Percentiles rank a stretch among this genome's conserved stretches.
These are phyloP conservation scores for Iselma pallidipennis DNA, from an alignment of 2,888 invertebrate genomes.

Conservation along the genomic window DNA sequence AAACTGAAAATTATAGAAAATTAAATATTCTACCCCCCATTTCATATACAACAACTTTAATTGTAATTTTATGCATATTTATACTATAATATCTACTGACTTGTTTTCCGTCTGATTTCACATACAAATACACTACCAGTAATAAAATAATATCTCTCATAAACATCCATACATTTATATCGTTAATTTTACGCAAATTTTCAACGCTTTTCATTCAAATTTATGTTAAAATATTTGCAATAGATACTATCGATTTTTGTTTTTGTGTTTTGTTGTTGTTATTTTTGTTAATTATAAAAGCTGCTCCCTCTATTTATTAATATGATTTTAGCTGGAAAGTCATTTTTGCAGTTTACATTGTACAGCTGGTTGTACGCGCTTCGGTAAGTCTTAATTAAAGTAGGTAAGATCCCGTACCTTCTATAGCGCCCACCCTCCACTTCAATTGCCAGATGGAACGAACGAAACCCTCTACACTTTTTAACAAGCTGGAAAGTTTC, in stretches of 20 bases:
- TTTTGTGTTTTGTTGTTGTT: too few relatives aligned
- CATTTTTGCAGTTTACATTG: constrained; percentile 34
- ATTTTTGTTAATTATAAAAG: too few relatives aligned
- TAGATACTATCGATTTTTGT: too few relatives aligned
- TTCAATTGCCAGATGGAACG: constrained; percentile 5
- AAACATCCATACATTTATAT: too few relatives aligned
- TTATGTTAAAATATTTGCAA: too few relatives aligned
- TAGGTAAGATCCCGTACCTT: constrained; percentile 28
- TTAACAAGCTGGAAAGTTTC: constrained; percentile 5
- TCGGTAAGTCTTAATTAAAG: constrained; percentile 41
- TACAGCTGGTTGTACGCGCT: constrained; percentile 33
- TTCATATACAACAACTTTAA: not conserved
- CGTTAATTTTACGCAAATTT: too few relatives aligned
- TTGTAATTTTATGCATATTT: not conserved
- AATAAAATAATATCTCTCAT: too few relatives aligned
- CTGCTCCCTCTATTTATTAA: constrained; percentile 3
- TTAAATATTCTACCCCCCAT: not conserved
- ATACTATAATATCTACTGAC: not conserved
- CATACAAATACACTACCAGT: not conserved
- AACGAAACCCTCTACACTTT: constrained; percentile 7
- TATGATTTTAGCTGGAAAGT: constrained; percentile 14
- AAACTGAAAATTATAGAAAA: not conserved
- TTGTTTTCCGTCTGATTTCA: not conserved
- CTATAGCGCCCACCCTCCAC: not conserved
- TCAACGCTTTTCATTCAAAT: too few relatives aligned